phyloP scores from a whole-genome alignment of 2,113 vertebrate genomes.

The Poeciliopsis occidentalis region DNA sequence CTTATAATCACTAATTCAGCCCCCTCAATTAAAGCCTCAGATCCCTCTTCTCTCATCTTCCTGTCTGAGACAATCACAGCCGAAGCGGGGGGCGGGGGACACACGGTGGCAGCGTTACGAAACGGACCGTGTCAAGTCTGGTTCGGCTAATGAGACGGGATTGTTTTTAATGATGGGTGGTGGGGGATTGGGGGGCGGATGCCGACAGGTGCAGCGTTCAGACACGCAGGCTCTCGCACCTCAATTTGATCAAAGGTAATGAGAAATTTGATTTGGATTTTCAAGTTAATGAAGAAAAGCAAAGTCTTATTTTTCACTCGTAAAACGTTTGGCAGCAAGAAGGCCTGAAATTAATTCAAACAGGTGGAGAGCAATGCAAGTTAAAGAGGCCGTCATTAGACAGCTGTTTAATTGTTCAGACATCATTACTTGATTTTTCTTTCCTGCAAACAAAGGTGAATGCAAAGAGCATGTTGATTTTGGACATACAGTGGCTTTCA shows the following conservation, averaged over 20 bases:
- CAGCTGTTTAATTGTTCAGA: background rate
- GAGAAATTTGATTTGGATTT: conserved; percentile 66
- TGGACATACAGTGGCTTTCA: no score
- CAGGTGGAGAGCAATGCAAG: background rate
- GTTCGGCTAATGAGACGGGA: conserved; percentile 75
- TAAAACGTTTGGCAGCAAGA: conserved; percentile 34
- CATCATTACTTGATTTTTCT: background rate
- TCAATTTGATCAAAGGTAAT: conserved; percentile 71
- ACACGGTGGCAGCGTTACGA: conserved; percentile 63
- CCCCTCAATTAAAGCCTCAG: conserved; percentile 83
- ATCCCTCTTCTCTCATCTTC: conserved; percentile 85
- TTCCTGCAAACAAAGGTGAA: background rate
- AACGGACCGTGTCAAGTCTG: conserved; percentile 74
- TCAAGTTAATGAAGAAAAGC: conserved; percentile 67
- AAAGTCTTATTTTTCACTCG: conserved; percentile 46
- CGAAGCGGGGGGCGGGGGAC: conserved; percentile 24
- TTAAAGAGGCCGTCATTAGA: background rate
- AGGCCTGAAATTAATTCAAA: background rate
- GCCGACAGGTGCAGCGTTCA: conserved; percentile 75
- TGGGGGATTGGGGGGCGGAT: conserved; percentile 46
- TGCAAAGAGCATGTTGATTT: background rate
- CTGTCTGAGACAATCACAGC: conserved; percentile 82
- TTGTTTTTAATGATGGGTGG: conserved; percentile 72
- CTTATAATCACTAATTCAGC: conserved; percentile 85
- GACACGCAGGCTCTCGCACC: conserved; percentile 37